Conservation (phyloP, 2,888 invertebrate species). For the Cetonia aurata region DNA sequence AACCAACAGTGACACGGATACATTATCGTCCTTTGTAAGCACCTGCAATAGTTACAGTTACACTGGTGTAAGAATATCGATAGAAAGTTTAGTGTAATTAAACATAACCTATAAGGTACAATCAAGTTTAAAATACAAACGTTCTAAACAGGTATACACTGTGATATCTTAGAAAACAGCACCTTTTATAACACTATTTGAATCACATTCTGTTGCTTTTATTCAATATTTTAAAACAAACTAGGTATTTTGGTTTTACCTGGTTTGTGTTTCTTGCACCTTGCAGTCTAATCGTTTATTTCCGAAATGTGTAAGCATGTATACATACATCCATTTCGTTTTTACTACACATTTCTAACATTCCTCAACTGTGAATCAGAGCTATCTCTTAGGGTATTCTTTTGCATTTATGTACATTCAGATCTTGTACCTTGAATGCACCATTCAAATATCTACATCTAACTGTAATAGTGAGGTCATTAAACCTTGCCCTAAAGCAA, state of each 20-base stretch:
- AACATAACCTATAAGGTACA: constrained; percentile 28
- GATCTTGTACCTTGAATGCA: constrained; percentile 20
- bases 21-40: constrained; percentile 23
- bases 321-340: background rate
- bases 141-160: too few relatives aligned
- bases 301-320: background rate
- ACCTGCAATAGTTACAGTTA: constrained; percentile 16
- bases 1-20: constrained; percentile 11
- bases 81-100: background rate
- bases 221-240: too few relatives aligned
- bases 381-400: background rate
- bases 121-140: background rate
- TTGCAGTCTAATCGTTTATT: background rate
- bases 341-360: constrained; percentile 17
- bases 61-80: background rate
- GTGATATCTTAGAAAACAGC: too few relatives aligned
- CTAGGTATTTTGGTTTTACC: too few relatives aligned
- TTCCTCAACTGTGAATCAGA: constrained; percentile 29
- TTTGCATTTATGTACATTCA: constrained; percentile 2
- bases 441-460: constrained; percentile 22
- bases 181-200: too few relatives aligned
- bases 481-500: constrained; percentile 30
- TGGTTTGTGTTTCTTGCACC: constrained; percentile 12
- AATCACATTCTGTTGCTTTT: too few relatives aligned
- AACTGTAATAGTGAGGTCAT: constrained; percentile 35